Evolutionary conservation across 37 sponge, comb jelly and placozoan species (phyloP).

Genomic region (Aphrocallistes beatrix): DNA sequence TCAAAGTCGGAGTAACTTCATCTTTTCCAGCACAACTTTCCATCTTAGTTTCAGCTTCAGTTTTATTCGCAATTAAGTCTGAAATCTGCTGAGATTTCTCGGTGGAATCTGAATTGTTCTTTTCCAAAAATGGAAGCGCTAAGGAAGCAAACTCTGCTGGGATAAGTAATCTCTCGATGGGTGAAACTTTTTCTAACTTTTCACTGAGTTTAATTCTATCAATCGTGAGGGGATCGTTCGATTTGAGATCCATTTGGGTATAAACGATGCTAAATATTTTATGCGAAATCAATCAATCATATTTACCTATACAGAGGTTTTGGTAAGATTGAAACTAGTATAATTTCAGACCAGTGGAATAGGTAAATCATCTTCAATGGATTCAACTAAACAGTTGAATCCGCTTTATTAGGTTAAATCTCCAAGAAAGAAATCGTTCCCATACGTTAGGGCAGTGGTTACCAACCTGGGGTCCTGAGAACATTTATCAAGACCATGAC

Average conservation of each 20-base stretch:
- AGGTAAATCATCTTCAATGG: no score
- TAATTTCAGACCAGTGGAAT: no score
- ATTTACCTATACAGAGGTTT: no score
- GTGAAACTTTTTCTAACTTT: neutral
- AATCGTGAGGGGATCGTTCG: neutral
- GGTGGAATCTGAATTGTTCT: neutral
- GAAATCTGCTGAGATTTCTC: neutral
- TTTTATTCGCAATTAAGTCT: neutral
- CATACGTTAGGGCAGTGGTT: no score
- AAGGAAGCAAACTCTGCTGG: neutral
- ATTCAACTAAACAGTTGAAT: no score
- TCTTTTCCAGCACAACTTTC: neutral
- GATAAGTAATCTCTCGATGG: neutral
- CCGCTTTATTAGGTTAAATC: no score
- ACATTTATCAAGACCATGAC: no score
- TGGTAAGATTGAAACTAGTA: no score
- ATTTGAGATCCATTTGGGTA: neutral
- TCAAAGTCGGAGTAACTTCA: no score
- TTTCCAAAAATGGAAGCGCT: neutral
- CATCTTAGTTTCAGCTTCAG: neutral
- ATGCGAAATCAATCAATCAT: no score
- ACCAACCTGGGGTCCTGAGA: no score
- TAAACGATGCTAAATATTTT: neutral
- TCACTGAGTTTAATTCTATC: slow-evolving; percentile 8
- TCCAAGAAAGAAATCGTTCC: no score